Base-by-base conservation (phyloP, 1,140 invertebrate genomes). In the Drepana arcuata region DNA sequence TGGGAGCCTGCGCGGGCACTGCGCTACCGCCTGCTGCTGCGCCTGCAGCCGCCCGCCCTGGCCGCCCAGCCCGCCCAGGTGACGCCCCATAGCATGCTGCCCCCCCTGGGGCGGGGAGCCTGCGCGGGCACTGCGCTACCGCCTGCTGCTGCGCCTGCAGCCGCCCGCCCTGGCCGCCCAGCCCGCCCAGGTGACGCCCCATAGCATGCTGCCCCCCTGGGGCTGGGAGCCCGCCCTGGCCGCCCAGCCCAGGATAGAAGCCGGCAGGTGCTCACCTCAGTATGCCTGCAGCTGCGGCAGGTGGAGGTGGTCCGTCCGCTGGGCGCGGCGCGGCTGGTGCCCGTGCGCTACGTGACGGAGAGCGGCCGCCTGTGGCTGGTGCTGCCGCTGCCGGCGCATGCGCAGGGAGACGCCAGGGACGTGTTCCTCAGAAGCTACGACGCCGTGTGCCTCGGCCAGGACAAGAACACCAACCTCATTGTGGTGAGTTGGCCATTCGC, bases 271-370 rank as follows among this genome's bases (percentile, higher is more conserved):
- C n/a, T n/a, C n/a, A n/a, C n/a, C n/a, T n/a, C n/a, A n/a, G n/a
- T n/a, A n/a, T n/a, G n/a, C n/a, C n/a, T n/a, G n/a, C n/a, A n/a
- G 38, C 42, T 46, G 32, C 44, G 45, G 7, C 34, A 32, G 31
- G 72, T 91, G 33, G 87, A 93, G 84, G 86, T 90, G 16, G 88
- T 90, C 30, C 92, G 96, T 52, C 91, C 93, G 1, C 71, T 97
- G 27, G 92, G 93, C 13, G 89, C 91, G 61, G 90, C 94, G 2
- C 93, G 97, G 79, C 88, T 96, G 24, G 85, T 96, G 5, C 88
- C 92, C 2, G 92, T 94, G 63, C 94, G 95, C 1, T 97, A 96
- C 75, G 94, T 97, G 1, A 97, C 93, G 0, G 95, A 97, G 86
- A 94, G 91, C 63, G 89, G 90, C 2, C 80, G 92, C 48, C 88